A percentile compares a stretch with the other conserved stretches of the same genome.
These are phyloP conservation scores for Eupleurogrammus muticus DNA, from an alignment of 2,797 vertebrate genomes.

Conservation along the genomic window DNA sequence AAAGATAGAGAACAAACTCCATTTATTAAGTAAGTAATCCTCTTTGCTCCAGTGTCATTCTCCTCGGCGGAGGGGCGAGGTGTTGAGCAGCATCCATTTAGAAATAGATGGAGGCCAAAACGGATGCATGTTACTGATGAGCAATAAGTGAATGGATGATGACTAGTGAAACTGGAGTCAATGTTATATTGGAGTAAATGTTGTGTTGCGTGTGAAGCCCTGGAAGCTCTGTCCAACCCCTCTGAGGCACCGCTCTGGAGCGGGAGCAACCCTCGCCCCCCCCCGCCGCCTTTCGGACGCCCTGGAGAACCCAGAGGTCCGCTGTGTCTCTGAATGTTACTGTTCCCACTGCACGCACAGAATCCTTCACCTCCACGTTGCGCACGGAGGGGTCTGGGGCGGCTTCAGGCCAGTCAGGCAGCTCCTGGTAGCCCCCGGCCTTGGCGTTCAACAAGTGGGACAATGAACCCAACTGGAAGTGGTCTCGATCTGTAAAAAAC, in stretches of 20 bases:
- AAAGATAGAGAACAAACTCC: too few relatives aligned
- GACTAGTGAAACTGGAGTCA: constrained; percentile 48
- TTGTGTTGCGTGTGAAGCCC: constrained; percentile 50
- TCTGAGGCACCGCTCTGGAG: constrained; percentile 74
- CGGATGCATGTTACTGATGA: constrained; percentile 54
- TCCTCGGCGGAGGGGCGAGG: constrained; percentile 41
- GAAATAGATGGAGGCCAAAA: constrained; percentile 44
- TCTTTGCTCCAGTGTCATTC: constrained; percentile 58
- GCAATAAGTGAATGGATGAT: constrained; percentile 58
- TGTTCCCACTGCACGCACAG: constrained; percentile 90
- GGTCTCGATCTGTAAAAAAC: constrained; percentile 91
- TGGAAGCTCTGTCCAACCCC: constrained; percentile 59
- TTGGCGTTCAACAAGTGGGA: constrained; percentile 97
- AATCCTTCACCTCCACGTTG: constrained; percentile 98
- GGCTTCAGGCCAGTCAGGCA: constrained; percentile 95
- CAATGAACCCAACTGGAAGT: constrained; percentile 97
- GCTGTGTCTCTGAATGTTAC: constrained; percentile 85
- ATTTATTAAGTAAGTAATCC: constrained; percentile 11
- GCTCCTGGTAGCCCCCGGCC: constrained; percentile 96
- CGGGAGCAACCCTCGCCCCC: constrained; percentile 76
- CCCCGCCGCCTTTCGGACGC: constrained; percentile 63
- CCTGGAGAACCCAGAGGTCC: constrained; percentile 55
- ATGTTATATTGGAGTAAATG: constrained; percentile 70
- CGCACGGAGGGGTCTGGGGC: constrained; percentile 98
- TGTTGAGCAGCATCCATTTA: constrained; percentile 58